Percentiles rank a stretch among this genome's conserved stretches.
phyloP scores from a whole-genome alignment of 2,113 vertebrate genomes.

The Opisthocomus hoazin region DNA sequence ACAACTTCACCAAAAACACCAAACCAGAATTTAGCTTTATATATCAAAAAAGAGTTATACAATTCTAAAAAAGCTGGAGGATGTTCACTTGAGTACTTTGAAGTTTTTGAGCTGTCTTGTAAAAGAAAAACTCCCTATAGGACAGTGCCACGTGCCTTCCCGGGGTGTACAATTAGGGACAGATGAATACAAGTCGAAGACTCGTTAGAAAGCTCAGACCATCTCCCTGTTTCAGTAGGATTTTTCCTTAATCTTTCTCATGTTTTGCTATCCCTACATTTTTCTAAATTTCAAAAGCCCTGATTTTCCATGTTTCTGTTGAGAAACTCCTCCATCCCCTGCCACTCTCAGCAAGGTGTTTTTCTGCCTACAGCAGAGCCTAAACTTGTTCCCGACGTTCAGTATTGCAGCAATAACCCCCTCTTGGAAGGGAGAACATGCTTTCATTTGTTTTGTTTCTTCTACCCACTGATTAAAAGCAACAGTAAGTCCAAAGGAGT shows the following conservation, averaged over 20 bases:
- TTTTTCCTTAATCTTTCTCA: not conserved
- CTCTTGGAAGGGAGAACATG: not conserved
- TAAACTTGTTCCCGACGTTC: not conserved
- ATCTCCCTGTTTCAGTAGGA: not conserved
- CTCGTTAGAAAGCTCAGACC: not conserved
- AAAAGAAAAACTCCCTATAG: not conserved
- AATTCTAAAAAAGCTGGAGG: not conserved
- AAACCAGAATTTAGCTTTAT: not conserved
- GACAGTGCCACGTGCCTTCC: not conserved
- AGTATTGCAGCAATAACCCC: not conserved
- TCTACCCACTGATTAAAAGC: not conserved
- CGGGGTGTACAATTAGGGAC: not conserved
- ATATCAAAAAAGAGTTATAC: not conserved
- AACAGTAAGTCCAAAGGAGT: not conserved
- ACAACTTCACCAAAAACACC: not conserved
- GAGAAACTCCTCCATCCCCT: not conserved
- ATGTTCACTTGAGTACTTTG: slow-evolving; percentile 1
- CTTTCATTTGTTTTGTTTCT: not conserved
- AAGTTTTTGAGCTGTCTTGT: not conserved
- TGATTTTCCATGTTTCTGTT: not conserved
- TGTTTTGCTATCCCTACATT: not conserved
- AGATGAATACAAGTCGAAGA: not conserved
- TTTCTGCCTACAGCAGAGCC: not conserved
- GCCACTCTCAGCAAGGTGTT: not conserved
- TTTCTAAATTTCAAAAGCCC: not conserved